These are phyloP conservation scores for Tetragnatha montana DNA, from an alignment of 2,888 invertebrate genomes.

Conservation along the genomic window DNA sequence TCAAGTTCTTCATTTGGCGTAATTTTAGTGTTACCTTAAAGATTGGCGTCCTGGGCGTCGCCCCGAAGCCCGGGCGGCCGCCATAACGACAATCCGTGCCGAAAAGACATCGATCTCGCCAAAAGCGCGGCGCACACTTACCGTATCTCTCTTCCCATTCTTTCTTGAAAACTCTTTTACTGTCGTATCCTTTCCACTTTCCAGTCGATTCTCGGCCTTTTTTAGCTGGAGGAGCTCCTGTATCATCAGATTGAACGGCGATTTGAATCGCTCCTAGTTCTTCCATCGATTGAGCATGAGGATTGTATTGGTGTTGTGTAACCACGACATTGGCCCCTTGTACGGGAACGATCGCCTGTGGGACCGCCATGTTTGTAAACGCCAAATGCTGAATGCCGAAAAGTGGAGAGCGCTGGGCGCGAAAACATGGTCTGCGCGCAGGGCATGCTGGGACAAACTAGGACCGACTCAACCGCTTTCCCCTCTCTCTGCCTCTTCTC, in stretches of 20 bases:
- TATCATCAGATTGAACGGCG: slow-evolving; percentile 54
- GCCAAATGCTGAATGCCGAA: slow-evolving; percentile 65
- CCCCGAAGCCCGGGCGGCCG: slow-evolving; percentile 66
- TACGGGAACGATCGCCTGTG: slow-evolving; percentile 60
- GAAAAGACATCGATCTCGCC: slow-evolving; percentile 67
- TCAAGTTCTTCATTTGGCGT: slow-evolving; percentile 70
- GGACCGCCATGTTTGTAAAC: slow-evolving; percentile 64
- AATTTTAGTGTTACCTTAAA: slow-evolving; percentile 71
- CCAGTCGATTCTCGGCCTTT: slow-evolving; percentile 67
- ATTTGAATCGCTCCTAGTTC: slow-evolving; percentile 48
- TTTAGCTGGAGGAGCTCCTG: slow-evolving; percentile 60
- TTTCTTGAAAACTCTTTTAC: slow-evolving; percentile 66
- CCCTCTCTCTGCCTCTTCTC: no score
- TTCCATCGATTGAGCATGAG: slow-evolving; percentile 34
- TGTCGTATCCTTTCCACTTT: slow-evolving; percentile 68
- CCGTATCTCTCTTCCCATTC: slow-evolving; percentile 70
- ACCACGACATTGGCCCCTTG: slow-evolving; percentile 55
- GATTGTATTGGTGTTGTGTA: slow-evolving; percentile 45
- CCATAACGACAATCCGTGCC: slow-evolving; percentile 65
- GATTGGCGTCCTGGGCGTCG: slow-evolving; percentile 71
- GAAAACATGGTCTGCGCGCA: slow-evolving; percentile 33
- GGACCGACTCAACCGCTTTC: slow-evolving; percentile 27
- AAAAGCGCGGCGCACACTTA: slow-evolving; percentile 57
- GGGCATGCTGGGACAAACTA: slow-evolving; percentile 57
- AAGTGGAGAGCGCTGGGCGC: slow-evolving; percentile 61